Evolutionary conservation across 2,113 vertebrate species (phyloP).

Genomic region (Struthio camelus): DNA sequence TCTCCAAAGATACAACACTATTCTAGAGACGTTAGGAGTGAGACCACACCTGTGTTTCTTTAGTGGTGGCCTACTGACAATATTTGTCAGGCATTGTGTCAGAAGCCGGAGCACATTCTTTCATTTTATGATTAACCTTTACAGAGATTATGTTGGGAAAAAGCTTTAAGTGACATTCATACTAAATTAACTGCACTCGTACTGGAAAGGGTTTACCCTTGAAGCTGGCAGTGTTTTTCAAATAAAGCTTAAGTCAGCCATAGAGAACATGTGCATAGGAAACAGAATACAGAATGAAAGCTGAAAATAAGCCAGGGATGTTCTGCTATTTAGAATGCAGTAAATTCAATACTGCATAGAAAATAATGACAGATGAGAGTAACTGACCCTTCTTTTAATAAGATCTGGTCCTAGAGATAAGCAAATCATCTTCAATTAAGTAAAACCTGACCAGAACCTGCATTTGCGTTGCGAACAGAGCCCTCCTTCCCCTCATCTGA

Average conservation of each 20-base stretch:
- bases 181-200: background rate
- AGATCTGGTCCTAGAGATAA: background rate
- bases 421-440: background rate
- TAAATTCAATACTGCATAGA: background rate
- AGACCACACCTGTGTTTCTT: conserved; percentile 72
- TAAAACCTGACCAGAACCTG: background rate
- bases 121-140: conserved; percentile 69
- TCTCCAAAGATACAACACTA: conserved; percentile 56
- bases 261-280: background rate
- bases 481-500: background rate
- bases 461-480: background rate
- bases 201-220: conserved; percentile 33
- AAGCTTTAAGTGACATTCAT: conserved; percentile 42
- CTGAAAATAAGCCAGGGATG: background rate
- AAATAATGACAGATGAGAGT: background rate
- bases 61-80: conserved; percentile 65
- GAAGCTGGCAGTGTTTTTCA: conserved; percentile 6
- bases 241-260: background rate
- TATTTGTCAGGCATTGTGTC: conserved; percentile 69
- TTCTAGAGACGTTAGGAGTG: conserved; percentile 19
- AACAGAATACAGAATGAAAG: background rate
- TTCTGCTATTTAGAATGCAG: background rate
- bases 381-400: background rate
- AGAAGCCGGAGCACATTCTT: conserved; percentile 70
- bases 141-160: conserved; percentile 52